Conservation (phyloP, 2,888 invertebrate genomes). For the Rapana venosa region DNA sequence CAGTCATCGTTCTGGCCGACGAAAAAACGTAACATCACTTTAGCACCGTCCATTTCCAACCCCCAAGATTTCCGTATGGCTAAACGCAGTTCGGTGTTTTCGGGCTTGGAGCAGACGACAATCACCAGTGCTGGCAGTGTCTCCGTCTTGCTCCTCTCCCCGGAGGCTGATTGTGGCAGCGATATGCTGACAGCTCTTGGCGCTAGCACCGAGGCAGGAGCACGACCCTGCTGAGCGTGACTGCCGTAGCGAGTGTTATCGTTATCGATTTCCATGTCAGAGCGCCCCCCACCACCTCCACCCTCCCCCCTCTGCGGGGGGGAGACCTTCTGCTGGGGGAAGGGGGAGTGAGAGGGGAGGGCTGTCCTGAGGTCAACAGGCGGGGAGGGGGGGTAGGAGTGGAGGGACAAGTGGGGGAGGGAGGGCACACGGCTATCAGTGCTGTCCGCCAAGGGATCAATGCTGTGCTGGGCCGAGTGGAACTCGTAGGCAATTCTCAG, state of each 20-base stretch:
- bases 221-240: neutral
- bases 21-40: slow-evolving; percentile 50
- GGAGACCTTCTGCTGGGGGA: neutral
- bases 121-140: slow-evolving; percentile 38
- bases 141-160: neutral
- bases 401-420: neutral
- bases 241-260: neutral
- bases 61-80: slow-evolving; percentile 56
- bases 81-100: slow-evolving; percentile 52
- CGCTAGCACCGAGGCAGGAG: neutral
- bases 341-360: neutral
- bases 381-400: neutral
- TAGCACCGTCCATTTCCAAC: slow-evolving; percentile 17
- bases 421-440: neutral
- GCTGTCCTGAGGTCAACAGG: neutral
- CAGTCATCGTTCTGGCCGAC: slow-evolving; percentile 51
- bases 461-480: slow-evolving; percentile 8
- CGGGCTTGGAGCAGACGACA: slow-evolving; percentile 53
- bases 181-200: neutral
- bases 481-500: slow-evolving; percentile 33
- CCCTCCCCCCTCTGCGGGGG: neutral
- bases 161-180: neutral
- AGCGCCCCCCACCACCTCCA: neutral
- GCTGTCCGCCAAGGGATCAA: neutral
- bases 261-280: slow-evolving; percentile 21